Evolutionary conservation across 2,888 invertebrate genomes (phyloP).

Genomic region (Amiota mariae): DNA sequence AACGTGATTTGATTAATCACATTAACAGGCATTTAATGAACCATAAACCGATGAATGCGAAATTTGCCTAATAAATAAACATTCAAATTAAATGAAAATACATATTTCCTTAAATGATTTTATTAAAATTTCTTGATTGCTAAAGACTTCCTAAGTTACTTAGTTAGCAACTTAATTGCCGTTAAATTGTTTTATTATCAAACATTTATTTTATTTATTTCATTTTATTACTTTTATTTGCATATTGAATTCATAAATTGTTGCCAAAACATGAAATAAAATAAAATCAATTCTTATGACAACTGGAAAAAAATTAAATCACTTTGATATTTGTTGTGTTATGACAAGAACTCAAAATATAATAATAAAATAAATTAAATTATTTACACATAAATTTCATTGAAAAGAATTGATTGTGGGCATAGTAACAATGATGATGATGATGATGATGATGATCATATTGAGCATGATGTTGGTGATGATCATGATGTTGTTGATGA

Average conservation of each 20-base stretch:
- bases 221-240: slow-evolving; percentile 1
- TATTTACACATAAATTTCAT: not conserved
- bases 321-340: not conserved
- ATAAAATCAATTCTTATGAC: no score
- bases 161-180: not conserved
- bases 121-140: not conserved
- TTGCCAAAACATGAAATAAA: no score
- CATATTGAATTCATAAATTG: not conserved
- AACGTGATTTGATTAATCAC: slow-evolving; percentile 50
- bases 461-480: no score
- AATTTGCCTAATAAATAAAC: slow-evolving; percentile 43
- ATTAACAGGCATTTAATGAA: slow-evolving; percentile 51
- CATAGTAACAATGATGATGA: no score
- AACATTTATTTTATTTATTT: not conserved
- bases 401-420: no score
- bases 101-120: not conserved
- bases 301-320: not conserved
- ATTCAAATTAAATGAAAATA: not conserved
- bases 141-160: no score
- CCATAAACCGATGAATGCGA: slow-evolving; percentile 39
- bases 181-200: not conserved
- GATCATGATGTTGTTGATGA: no score
- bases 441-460: no score
- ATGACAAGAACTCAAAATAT: slow-evolving; percentile 1
- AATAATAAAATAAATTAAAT: slow-evolving; percentile 3